Evolutionary conservation across 2,888 invertebrate genomes (phyloP).

Genomic region (Mamestra brassicae): DNA sequence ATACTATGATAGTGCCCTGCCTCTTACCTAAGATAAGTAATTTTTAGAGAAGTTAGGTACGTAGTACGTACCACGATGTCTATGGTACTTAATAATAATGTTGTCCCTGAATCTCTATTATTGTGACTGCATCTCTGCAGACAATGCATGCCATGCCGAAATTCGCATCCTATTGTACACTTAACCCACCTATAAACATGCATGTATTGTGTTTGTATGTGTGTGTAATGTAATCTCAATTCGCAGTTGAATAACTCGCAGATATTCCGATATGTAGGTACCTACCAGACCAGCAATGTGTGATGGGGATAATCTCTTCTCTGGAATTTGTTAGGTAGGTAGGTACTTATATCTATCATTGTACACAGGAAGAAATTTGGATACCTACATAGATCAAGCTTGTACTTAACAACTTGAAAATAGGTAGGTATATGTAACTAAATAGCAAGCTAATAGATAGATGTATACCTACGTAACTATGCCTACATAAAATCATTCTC

Average conservation of each 20-base stretch:
- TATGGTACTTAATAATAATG: conserved; percentile 33
- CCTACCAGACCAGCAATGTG: neutral
- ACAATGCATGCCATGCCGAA: conserved; percentile 39
- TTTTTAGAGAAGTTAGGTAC: too few relatives aligned
- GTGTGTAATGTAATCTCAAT: conserved; percentile 38
- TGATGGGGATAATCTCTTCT: conserved; percentile 27
- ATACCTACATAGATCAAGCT: too few relatives aligned
- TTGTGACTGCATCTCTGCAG: conserved; percentile 18
- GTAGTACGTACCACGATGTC: neutral
- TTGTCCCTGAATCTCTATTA: conserved; percentile 16
- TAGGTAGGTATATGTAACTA: neutral
- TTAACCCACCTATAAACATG: conserved; percentile 15
- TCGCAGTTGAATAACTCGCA: conserved; percentile 42
- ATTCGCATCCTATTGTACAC: conserved; percentile 40
- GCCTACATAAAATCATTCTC: neutral
- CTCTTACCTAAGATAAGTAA: neutral
- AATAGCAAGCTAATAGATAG: neutral
- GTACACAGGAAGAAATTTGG: neutral
- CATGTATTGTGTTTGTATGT: conserved; percentile 13
- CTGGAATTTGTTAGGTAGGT: neutral
- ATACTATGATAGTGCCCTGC: neutral
- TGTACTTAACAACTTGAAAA: too few relatives aligned
- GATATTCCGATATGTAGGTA: conserved; percentile 22
- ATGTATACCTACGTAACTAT: neutral
- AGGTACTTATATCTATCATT: neutral